These are phyloP conservation scores for Drosophila equinoxialis DNA, from an alignment of 1,140 invertebrate genomes.

Conservation along the genomic window DNA sequence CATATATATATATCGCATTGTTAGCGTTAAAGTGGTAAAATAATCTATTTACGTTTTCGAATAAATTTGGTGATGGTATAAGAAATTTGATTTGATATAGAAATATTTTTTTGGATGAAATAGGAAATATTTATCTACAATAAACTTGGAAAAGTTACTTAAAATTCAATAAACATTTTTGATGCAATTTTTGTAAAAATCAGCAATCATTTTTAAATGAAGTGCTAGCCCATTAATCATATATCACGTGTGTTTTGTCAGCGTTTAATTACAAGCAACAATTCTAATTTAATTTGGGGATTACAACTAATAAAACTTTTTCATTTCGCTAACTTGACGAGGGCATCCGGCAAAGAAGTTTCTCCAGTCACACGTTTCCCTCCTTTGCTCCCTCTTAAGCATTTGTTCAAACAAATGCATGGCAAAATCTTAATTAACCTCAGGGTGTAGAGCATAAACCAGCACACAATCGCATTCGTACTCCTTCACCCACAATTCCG, in stretches of 20 bases:
- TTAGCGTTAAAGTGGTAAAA: too few relatives aligned
- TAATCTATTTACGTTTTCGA: too few relatives aligned
- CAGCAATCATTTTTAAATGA: neutral
- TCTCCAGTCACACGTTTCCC: neutral
- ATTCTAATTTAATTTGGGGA: conserved; percentile 73
- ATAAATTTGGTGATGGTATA: too few relatives aligned
- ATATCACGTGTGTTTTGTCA: conserved; percentile 38
- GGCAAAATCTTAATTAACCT: conserved; percentile 80
- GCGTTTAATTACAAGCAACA: conserved; percentile 62
- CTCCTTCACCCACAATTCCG: conserved; percentile 5
- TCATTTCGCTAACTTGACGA: conserved; percentile 52
- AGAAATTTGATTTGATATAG: too few relatives aligned
- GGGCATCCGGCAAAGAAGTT: conserved; percentile 28
- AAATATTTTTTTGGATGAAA: too few relatives aligned
- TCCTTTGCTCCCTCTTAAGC: conserved; percentile 25
- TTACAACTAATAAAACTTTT: conserved; percentile 76
- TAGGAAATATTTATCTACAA: too few relatives aligned
- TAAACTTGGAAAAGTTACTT: too few relatives aligned
- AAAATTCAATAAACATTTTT: too few relatives aligned
- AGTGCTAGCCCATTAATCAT: conserved; percentile 25
- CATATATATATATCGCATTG: too few relatives aligned
- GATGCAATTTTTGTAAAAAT: too few relatives aligned
- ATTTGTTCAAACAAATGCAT: conserved; percentile 73
- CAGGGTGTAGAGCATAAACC: conserved; percentile 70
- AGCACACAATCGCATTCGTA: conserved; percentile 29